Base-by-base conservation (phyloP, 2,113 vertebrate genomes). In the Hiodon tergisus region DNA sequence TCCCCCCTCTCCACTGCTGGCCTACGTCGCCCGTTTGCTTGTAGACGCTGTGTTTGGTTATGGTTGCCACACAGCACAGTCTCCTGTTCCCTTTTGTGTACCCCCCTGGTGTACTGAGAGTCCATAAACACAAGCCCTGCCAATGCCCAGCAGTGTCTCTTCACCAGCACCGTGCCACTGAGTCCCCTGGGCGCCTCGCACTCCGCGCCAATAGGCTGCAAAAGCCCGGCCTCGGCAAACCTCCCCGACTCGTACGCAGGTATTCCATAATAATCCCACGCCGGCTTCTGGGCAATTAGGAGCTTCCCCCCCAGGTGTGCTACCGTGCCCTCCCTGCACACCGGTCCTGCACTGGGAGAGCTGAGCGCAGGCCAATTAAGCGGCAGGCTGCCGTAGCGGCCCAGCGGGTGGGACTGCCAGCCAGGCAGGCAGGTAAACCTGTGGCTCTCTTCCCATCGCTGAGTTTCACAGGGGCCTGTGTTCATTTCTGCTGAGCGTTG, bases 211-310 rank as follows among this genome's bases (percentile, higher is more conserved):
- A 31, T 31, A 31, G 31, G 31, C 31, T 31, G 31, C 31, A 31
- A 31, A 31, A 31, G 31, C 31, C 31, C 31, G 31, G 31, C 31
- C 31, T 31, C 31, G 31, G 1, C 31, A 31, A 31, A 31, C 31
- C 31, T 31, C 2, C 31, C 31, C 31, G 31, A 2, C 85, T 84
- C 84, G 84, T 90, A 87, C 89, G 86, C 87, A 87, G 85, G 86
- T 90, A 92, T 90, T 91, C 88, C 90, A 88, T 89, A 91, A 90
- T 89, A 91, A 91, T 92, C 90, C 90, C 88, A 81, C 74, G 78
- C 82, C 84, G 86, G 78, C 86, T 83, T 78, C 74, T 77, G 78
- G 81, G 86, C 89, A 88, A 91, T 91, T 91, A 91, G 85, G 77
- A 75, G 4, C 69, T 31, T 55, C 55, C 69, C 58, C 46, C 14